These are phyloP conservation scores for Agrotis ipsilon DNA, from an alignment of 2,888 invertebrate genomes.

Conservation along the genomic window DNA sequence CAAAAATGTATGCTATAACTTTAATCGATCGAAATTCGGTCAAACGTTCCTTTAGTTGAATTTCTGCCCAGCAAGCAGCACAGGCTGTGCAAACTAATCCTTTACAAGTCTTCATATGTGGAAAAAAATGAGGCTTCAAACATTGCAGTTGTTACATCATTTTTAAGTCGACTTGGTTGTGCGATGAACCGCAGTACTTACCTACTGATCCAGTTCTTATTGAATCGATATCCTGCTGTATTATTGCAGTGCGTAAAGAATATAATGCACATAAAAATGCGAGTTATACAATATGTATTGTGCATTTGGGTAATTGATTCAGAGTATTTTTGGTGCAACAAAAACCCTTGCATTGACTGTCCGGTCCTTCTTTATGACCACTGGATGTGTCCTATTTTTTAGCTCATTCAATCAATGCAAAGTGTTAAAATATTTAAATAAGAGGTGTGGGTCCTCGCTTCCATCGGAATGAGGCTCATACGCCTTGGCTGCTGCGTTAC, in stretches of 20 bases:
- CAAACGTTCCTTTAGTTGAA: not conserved
- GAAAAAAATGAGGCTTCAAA: not conserved
- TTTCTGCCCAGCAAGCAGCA: not conserved
- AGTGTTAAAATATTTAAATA: not conserved
- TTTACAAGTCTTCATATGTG: not conserved
- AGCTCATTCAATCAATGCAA: not conserved
- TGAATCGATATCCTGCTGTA: constrained; percentile 38
- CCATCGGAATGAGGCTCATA: too few species aligned
- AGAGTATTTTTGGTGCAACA: constrained; percentile 36
- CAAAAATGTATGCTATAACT: too few species aligned
- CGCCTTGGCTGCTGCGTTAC: too few species aligned
- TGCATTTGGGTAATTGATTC: constrained; percentile 29
- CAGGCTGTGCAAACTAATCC: constrained; percentile 2
- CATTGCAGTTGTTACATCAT: constrained; percentile 19
- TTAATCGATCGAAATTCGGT: not conserved
- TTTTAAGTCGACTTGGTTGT: constrained; percentile 13
- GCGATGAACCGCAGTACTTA: constrained; percentile 18
- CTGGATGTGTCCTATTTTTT: constrained; percentile 7
- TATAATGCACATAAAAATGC: constrained; percentile 21
- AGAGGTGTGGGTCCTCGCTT: too few species aligned
- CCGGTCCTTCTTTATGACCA: constrained; percentile 27
- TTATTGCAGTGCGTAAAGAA: constrained; percentile 32
- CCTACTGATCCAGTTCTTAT: constrained; percentile 32
- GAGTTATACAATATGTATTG: constrained; percentile 48
- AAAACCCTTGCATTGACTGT: constrained; percentile 20